phyloP scores from a whole-genome alignment of 2,113 vertebrate genomes.

The Hylia prasina region DNA sequence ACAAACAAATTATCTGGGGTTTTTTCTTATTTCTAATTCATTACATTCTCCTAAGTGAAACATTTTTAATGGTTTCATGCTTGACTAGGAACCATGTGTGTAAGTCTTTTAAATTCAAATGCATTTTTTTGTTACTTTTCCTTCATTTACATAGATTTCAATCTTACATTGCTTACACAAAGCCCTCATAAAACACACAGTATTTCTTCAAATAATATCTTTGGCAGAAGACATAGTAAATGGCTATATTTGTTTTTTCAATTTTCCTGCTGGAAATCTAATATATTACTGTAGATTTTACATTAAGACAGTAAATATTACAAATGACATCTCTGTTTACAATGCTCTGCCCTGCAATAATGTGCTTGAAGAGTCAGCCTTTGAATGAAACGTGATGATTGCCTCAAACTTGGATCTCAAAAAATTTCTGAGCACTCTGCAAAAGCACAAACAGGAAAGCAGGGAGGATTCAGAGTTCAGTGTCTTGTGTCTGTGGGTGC shows the following conservation, averaged over 20 bases:
- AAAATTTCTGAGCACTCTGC: not conserved
- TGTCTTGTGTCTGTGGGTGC: not conserved
- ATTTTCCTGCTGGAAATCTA: not conserved
- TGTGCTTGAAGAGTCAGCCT: not conserved
- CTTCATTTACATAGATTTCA: not conserved
- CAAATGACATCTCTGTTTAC: not conserved
- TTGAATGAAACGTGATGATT: not conserved
- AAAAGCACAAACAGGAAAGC: not conserved
- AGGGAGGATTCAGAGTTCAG: not conserved
- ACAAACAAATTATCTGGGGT: not conserved
- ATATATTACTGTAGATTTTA: not conserved
- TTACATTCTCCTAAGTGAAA: not conserved
- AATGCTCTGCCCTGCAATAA: not conserved
- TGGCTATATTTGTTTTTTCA: not conserved
- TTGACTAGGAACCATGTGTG: not conserved
- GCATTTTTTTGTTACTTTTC: not conserved
- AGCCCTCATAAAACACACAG: not conserved
- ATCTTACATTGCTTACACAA: not conserved
- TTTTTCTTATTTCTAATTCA: not conserved
- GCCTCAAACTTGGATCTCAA: not conserved
- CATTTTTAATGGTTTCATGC: not conserved
- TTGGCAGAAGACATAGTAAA: not conserved
- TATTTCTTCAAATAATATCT: not conserved
- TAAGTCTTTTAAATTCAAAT: not conserved
- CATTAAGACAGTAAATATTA: not conserved